phyloP scores from a whole-genome alignment of 2,113 vertebrate genomes.

The Oreochromis tanganicae region DNA sequence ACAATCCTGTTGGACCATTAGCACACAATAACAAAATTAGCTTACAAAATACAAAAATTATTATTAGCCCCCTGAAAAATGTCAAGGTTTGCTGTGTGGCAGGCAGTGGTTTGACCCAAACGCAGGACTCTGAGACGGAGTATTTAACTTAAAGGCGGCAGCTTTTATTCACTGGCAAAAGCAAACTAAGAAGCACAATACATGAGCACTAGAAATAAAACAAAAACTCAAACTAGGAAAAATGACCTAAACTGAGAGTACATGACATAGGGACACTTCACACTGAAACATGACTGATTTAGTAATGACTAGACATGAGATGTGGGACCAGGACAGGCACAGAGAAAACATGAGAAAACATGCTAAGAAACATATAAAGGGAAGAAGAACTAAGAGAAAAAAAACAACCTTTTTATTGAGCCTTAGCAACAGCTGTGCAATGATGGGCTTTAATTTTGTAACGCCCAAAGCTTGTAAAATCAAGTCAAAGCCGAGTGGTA shows the following conservation, averaged over 20 bases:
- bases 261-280: not conserved
- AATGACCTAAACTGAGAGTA: not conserved
- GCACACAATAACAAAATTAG: not conserved
- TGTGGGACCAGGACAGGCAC: not conserved
- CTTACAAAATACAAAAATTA: not conserved
- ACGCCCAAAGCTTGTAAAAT: accelerated
- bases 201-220: not conserved
- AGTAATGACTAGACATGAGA: not conserved
- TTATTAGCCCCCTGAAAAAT: not conserved
- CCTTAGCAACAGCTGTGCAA: not conserved
- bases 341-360: not conserved
- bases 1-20: not conserved
- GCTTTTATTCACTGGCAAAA: not conserved
- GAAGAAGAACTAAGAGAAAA: not conserved
- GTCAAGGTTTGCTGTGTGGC: not conserved
- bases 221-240: not conserved
- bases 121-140: accelerated
- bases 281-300: not conserved
- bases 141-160: accelerated
- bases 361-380: not conserved
- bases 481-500: not conserved
- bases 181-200: not conserved
- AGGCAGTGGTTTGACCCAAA: not conserved
- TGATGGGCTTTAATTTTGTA: not conserved
- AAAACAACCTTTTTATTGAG: not conserved